A percentile compares a stretch with the other conserved stretches of the same genome.
These are phyloP conservation scores for Spicauda simplicius DNA, from an alignment of 2,888 invertebrate genomes.

Conservation along the genomic window DNA sequence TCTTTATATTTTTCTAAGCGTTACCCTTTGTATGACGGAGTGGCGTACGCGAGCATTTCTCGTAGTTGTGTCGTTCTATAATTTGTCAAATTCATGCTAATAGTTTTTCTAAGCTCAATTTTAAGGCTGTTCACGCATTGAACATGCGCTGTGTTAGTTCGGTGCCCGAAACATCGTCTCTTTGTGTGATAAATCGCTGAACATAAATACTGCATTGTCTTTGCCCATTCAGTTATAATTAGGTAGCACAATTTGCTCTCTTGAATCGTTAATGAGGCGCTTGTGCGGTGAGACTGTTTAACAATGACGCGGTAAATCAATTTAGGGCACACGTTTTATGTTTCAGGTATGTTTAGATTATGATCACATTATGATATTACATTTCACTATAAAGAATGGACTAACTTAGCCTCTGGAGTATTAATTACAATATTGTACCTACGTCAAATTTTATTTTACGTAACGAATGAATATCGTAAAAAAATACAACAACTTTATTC, in stretches of 20 bases:
- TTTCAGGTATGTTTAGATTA: background rate
- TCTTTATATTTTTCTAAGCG: constrained; percentile 68
- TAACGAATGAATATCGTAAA: no score
- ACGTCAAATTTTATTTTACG: no score
- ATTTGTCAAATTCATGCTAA: constrained; percentile 67
- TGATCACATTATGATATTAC: no score
- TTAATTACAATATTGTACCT: no score
- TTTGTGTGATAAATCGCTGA: constrained; percentile 81
- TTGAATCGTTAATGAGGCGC: constrained; percentile 78
- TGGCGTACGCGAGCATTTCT: constrained; percentile 64
- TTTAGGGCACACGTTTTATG: constrained; percentile 55
- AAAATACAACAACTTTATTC: no score
- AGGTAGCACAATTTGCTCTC: constrained; percentile 83
- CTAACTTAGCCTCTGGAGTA: no score
- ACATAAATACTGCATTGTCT: constrained; percentile 83
- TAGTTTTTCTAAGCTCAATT: constrained; percentile 74
- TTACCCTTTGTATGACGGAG: constrained; percentile 65
- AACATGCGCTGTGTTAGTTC: constrained; percentile 54
- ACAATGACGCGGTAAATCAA: constrained; percentile 77
- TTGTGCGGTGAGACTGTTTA: constrained; percentile 58
- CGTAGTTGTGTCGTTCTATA: constrained; percentile 57
- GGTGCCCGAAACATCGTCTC: constrained; percentile 73
- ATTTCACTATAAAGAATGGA: no score
- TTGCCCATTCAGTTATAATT: constrained; percentile 76
- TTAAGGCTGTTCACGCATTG: constrained; percentile 67